A percentile compares a stretch with the other conserved stretches of the same genome.
Conservation (phyloP, 2,113 vertebrate genomes). For the Cryptomyrus ogoouensis region DNA sequence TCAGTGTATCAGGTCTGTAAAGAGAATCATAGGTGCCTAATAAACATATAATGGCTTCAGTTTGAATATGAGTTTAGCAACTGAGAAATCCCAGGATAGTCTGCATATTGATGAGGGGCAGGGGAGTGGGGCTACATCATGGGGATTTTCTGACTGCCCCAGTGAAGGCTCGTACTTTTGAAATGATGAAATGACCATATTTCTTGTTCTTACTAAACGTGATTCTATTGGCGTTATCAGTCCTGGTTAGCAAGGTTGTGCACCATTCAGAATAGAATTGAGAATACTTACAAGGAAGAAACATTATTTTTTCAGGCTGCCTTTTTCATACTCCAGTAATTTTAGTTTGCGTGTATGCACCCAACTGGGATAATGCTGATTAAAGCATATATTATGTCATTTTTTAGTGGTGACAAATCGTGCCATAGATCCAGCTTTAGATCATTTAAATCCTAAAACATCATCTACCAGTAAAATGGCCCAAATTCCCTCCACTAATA, state of each 20-base stretch:
- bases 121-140: neutral
- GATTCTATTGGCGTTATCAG: neutral
- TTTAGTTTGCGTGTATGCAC: too few species aligned
- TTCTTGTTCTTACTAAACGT: neutral
- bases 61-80: neutral
- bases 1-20: neutral
- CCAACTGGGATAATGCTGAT: too few species aligned
- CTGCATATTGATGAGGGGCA: neutral
- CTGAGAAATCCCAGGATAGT: neutral
- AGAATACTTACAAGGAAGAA: too few species aligned
- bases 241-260: neutral
- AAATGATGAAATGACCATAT: neutral
- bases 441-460: too few species aligned
- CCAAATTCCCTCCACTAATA: neutral
- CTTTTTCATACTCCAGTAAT: too few species aligned
- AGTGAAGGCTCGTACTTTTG: neutral
- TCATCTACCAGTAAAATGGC: neutral
- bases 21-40: neutral
- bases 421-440: too few species aligned
- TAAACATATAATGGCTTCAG: neutral
- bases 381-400: too few species aligned
- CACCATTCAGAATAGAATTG: neutral
- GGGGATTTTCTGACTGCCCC: neutral
- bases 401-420: too few species aligned
- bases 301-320: too few species aligned